These are phyloP conservation scores for Ametastegia equiseti DNA, from an alignment of 2,888 invertebrate species.

Conservation along the genomic window DNA sequence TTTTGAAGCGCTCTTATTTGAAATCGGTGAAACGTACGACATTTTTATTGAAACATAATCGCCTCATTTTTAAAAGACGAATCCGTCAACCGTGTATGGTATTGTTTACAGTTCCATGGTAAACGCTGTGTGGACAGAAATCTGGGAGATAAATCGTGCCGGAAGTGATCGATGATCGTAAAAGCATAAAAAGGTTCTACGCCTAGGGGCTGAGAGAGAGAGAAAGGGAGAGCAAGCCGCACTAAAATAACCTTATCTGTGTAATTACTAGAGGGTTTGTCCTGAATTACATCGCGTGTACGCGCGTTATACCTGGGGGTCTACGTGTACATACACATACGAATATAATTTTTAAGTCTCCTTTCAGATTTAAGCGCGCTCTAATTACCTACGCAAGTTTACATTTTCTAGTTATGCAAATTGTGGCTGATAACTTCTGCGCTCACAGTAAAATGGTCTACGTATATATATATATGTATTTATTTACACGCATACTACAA, in stretches of 20 bases:
- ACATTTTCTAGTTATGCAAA: slow-evolving; percentile 32
- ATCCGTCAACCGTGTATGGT: background rate
- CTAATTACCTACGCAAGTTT: slow-evolving; percentile 23
- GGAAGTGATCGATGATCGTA: background rate
- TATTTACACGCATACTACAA: no score
- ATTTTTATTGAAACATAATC: background rate
- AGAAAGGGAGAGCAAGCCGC: background rate
- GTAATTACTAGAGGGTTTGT: background rate
- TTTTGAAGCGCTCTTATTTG: background rate
- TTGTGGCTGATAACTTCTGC: slow-evolving; percentile 12
- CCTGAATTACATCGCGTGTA: slow-evolving; percentile 6
- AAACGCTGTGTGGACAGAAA: background rate
- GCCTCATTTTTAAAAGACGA: background rate
- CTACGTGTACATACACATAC: background rate
- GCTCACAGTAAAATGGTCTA: background rate
- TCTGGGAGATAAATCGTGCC: background rate
- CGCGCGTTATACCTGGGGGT: background rate
- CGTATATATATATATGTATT: background rate
- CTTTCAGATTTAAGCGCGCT: background rate
- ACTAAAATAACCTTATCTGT: background rate
- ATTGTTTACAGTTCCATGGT: background rate
- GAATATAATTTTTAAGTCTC: background rate
- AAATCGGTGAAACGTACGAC: background rate
- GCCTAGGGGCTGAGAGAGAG: no score
- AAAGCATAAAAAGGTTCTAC: background rate